phyloP scores from a whole-genome alignment of 2,113 vertebrate species.

The Paralichthys olivaceus region DNA sequence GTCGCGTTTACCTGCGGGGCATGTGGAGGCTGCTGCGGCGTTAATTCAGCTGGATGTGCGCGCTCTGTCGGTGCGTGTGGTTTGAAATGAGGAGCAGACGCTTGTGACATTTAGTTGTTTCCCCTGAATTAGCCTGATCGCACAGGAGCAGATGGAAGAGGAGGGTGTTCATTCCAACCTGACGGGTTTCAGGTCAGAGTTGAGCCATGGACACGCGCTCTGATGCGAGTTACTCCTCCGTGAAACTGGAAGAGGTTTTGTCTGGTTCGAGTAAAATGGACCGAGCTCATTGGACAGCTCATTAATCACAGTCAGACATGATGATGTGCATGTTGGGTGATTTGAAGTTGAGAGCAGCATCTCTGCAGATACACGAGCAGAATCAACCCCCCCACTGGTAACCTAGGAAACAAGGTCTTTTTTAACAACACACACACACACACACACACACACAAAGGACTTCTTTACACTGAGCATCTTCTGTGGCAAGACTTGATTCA shows the following conservation, averaged over 20 bases:
- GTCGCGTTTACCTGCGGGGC: not conserved
- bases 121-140: not conserved
- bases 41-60: not conserved
- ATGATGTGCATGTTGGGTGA: not conserved
- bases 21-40: not conserved
- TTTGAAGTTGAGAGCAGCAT: constrained; percentile 30
- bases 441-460: not conserved
- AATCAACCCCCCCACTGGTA: constrained; percentile 72
- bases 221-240: not conserved
- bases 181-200: constrained; percentile 28
- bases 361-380: constrained; percentile 52
- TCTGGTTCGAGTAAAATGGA: not conserved
- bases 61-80: not conserved
- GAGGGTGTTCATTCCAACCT: constrained; percentile 10
- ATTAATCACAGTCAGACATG: constrained; percentile 43
- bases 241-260: not conserved
- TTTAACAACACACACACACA: constrained; percentile 17
- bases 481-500: constrained; percentile 25
- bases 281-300: constrained; percentile 11
- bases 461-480: constrained; percentile 20
- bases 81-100: not conserved
- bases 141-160: constrained; percentile 14
- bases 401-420: constrained; percentile 82
- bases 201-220: not conserved
- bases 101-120: not conserved